A percentile compares a stretch with the other conserved stretches of the same genome.
These are phyloP conservation scores for Campylorhamphus procurvoides DNA, from an alignment of 2,113 vertebrate genomes.

Conservation along the genomic window DNA sequence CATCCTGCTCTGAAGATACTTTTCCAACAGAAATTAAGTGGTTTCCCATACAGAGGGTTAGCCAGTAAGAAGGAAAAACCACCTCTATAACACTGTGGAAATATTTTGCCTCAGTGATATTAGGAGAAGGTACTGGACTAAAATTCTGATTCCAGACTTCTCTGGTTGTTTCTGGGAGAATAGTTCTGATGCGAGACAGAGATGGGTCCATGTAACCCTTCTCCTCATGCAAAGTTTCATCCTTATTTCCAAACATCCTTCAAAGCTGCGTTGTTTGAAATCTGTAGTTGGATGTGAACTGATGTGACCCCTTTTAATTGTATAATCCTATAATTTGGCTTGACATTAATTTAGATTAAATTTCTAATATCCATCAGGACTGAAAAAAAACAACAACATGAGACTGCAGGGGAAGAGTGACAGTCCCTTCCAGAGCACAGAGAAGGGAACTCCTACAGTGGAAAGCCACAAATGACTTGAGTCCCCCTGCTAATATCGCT, in stretches of 20 bases:
- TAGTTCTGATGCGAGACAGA: not conserved
- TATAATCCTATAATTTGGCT: not conserved
- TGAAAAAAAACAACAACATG: not conserved
- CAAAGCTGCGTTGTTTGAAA: not conserved
- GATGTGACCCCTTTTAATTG: not conserved
- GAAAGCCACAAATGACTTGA: not conserved
- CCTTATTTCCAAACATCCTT: not conserved
- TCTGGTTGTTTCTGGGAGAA: not conserved
- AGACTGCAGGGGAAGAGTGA: not conserved
- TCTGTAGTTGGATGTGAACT: not conserved
- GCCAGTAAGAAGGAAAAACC: not conserved
- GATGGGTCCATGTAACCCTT: not conserved
- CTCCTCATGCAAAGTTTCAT: not conserved
- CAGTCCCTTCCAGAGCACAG: not conserved
- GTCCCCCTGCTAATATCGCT: not conserved
- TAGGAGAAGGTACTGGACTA: not conserved
- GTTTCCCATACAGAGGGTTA: not conserved
- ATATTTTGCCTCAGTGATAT: not conserved
- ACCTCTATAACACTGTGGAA: not conserved
- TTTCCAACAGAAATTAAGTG: not conserved
- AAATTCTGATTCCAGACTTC: not conserved
- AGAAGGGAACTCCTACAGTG: not conserved
- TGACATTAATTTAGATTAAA: not conserved
- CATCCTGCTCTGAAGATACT: not conserved
- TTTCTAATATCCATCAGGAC: not conserved